Percentiles rank a stretch among this genome's conserved stretches.
These are phyloP conservation scores for Lasioglossum baleicum DNA, from an alignment of 1,140 invertebrate genomes.

Conservation along the genomic window DNA sequence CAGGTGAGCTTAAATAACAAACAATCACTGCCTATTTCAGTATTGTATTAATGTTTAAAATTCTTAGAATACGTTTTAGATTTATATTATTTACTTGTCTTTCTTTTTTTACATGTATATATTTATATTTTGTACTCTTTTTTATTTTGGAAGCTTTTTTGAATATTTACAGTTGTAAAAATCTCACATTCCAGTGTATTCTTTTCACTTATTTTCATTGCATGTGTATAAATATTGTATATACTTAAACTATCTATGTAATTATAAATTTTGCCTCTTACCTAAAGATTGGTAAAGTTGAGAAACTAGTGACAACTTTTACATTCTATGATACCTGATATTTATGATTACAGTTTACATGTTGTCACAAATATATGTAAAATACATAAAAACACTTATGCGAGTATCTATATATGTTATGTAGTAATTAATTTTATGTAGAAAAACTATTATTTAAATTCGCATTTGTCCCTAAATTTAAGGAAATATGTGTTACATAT, in stretches of 20 bases:
- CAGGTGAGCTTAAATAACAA: slow-evolving; percentile 20
- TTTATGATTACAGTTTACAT: slow-evolving; percentile 51
- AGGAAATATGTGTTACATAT: slow-evolving; percentile 12
- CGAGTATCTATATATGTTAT: slow-evolving; percentile 21
- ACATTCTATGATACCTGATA: slow-evolving; percentile 63
- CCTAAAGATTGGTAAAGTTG: slow-evolving; percentile 52
- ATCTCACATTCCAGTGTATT: slow-evolving; percentile 46
- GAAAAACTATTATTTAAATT: slow-evolving; percentile 35
- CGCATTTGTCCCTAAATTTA: slow-evolving; percentile 1
- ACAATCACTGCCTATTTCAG: slow-evolving; percentile 28
- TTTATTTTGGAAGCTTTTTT: slow-evolving; percentile 40
- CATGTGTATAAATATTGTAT: slow-evolving; percentile 59
- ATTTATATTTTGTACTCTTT: slow-evolving; percentile 23
- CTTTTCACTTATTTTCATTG: slow-evolving; percentile 42
- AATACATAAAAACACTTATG: slow-evolving; percentile 41
- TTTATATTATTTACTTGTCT: slow-evolving; percentile 16
- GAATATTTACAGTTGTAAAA: slow-evolving; percentile 46
- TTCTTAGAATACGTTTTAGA: slow-evolving; percentile 23
- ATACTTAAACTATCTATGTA: slow-evolving; percentile 46
- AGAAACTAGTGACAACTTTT: slow-evolving; percentile 41
- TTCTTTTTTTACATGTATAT: slow-evolving; percentile 40
- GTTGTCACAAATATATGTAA: slow-evolving; percentile 46
- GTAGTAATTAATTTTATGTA: slow-evolving; percentile 36
- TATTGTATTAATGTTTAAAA: slow-evolving; percentile 24
- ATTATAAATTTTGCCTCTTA: slow-evolving; percentile 46